Base-by-base conservation (phyloP, 2,113 vertebrate species). In the Willisornis vidua region DNA sequence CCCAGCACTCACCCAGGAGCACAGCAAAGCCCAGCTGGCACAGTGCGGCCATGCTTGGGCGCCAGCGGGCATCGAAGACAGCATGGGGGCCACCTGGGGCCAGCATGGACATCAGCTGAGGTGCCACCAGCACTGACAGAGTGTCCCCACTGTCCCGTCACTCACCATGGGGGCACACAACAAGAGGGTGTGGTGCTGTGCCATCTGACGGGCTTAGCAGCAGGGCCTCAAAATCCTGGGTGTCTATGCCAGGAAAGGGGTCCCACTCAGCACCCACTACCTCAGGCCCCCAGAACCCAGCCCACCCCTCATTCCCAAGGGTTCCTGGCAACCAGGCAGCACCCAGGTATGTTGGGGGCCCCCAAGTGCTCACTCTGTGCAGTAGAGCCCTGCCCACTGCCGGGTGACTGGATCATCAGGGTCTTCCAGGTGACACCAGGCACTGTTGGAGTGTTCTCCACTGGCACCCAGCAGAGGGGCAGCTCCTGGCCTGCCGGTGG, bases 131-230 rank as follows among this genome's bases (percentile, higher is more conserved):
- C 4, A 5, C 52, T 31, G 9, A 58, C 12, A 28, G 15, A 17
- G 29, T 15, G 25, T 59, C 48, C 68, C 91, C 5, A 3, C 29
- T 3, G 1, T 12, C n/a, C 61, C 51, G 5, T 58, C 63, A 80
- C 98, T 96, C 87, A 99, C 98, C 98, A 1, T 99, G 98, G 41
- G 98, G 98, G 48, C 97, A 98, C 71, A 99, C 98, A 0, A 98
- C 13, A 1, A 99, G 94, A 20, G 99, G 98, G 19, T 96, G 83
- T 0, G 57, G 97, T 20, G 49, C 54, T 24, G 54, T 74, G 67
- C 24, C 16, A 5, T 74, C 57, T 0, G 91, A 96, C 10, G 98
- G 98, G 39, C 77, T 95, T 35, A 99, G 95, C 92, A 99, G 92
- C 70, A 99, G 65, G 6, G 98, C 98, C 46, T 98, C 98, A 11